Percentiles rank a stretch among this genome's conserved stretches.
These are phyloP conservation scores for Nasonia vitripennis DNA, from an alignment of 1,140 invertebrate species.

Conservation along the genomic window DNA sequence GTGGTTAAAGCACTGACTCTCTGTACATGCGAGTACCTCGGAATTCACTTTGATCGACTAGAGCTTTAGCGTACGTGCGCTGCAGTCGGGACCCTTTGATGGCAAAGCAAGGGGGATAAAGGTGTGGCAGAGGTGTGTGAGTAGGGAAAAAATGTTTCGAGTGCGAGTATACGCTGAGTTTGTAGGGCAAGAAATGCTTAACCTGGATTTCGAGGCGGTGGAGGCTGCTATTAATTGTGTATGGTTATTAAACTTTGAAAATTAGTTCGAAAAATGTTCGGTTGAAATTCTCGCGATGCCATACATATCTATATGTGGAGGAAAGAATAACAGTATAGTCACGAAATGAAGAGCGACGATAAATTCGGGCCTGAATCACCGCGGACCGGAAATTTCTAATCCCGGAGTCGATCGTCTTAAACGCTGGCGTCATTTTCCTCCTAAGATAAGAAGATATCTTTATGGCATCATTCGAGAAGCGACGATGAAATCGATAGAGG, in stretches of 20 bases:
- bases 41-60: conserved; percentile 29
- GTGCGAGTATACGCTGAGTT: not conserved
- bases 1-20: conserved; percentile 7
- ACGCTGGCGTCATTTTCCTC: not conserved
- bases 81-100: not conserved
- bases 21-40: too few species aligned
- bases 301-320: not conserved
- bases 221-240: too few species aligned
- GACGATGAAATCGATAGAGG: conserved; percentile 37
- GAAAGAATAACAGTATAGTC: not conserved
- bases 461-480: not conserved
- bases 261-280: too few species aligned
- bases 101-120: not conserved
- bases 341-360: not conserved
- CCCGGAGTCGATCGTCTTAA: conserved; percentile 23
- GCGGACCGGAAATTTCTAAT: conserved; percentile 29
- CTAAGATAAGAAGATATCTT: conserved; percentile 19
- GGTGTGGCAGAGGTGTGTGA: too few species aligned
- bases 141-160: not conserved
- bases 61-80: not conserved
- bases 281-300: not conserved
- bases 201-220: not conserved
- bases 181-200: not conserved
- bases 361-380: not conserved
- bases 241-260: too few species aligned